Conservation (phyloP, 2,113 vertebrate species). For the Channa maculata region DNA sequence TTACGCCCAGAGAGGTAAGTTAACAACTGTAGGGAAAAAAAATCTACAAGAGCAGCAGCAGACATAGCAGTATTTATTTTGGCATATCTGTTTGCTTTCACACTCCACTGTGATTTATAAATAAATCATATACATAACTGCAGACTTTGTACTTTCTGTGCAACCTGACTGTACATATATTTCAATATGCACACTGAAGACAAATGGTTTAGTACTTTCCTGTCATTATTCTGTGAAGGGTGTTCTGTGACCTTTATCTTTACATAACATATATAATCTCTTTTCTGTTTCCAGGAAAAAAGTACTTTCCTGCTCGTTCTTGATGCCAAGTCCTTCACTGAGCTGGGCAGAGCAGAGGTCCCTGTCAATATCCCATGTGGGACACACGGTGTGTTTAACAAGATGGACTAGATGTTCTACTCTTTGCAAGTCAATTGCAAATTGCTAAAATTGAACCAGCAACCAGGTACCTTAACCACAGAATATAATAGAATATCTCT, state of each 20-base stretch:
- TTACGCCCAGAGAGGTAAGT: conserved; percentile 89
- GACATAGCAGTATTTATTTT: neutral
- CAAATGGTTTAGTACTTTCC: conserved; percentile 11
- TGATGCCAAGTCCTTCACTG: conserved; percentile 91
- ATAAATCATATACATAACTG: neutral
- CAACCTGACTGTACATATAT: neutral
- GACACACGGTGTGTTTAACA: conserved; percentile 89
- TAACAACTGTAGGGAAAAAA: neutral
- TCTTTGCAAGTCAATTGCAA: conserved; percentile 33
- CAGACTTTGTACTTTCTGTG: neutral
- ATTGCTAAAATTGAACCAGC: conserved; percentile 37
- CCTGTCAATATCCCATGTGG: conserved; percentile 89
- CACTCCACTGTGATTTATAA: neutral
- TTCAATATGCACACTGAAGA: conserved; percentile 17
- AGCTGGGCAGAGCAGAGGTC: conserved; percentile 91
- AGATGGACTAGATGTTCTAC: conserved; percentile 57
- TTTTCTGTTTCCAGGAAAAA: conserved; percentile 83
- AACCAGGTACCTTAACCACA: conserved; percentile 31
- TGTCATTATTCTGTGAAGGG: conserved; percentile 9
- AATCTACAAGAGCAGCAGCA: neutral
- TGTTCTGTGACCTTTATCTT: conserved; percentile 18
- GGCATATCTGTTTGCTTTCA: neutral
- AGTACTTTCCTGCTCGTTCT: conserved; percentile 91
- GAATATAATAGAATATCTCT: conserved; percentile 38
- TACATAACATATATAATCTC: conserved; percentile 9